A percentile compares a stretch with the other conserved stretches of the same genome.
These are phyloP conservation scores for Oceanites oceanicus DNA, from an alignment of 2,113 vertebrate species.

Conservation along the genomic window DNA sequence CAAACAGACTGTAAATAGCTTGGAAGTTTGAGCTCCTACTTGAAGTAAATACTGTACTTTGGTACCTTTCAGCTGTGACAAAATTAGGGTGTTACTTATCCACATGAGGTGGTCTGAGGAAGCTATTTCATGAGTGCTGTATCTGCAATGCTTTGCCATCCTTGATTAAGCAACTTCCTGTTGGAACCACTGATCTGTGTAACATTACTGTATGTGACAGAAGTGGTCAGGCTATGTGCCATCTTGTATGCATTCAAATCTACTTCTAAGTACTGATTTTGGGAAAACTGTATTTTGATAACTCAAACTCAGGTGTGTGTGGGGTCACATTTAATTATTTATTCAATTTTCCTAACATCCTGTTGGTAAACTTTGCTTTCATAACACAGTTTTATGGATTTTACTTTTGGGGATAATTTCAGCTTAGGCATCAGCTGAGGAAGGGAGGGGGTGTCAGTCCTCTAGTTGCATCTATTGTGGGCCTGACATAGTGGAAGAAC, in stretches of 20 bases:
- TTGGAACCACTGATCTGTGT: not conserved
- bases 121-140: not conserved
- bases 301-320: rapidly evolving
- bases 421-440: not conserved
- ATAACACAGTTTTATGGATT: not conserved
- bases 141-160: not conserved
- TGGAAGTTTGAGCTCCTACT: not conserved
- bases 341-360: not conserved
- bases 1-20: rapidly evolving
- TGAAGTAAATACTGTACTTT: not conserved
- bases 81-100: not conserved
- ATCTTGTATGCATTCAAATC: not conserved
- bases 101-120: not conserved
- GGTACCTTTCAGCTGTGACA: not conserved
- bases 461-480: not conserved
- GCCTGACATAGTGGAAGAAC: not conserved
- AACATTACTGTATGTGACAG: not conserved
- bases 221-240: not conserved
- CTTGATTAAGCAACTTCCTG: not conserved
- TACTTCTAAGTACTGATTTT: not conserved
- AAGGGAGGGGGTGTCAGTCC: not conserved
- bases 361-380: not conserved
- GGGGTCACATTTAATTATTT: not conserved
- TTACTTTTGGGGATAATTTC: not conserved
- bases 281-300: not conserved